Evolutionary conservation across 1,140 invertebrate species (phyloP).

Genomic region (Apis cerana): DNA sequence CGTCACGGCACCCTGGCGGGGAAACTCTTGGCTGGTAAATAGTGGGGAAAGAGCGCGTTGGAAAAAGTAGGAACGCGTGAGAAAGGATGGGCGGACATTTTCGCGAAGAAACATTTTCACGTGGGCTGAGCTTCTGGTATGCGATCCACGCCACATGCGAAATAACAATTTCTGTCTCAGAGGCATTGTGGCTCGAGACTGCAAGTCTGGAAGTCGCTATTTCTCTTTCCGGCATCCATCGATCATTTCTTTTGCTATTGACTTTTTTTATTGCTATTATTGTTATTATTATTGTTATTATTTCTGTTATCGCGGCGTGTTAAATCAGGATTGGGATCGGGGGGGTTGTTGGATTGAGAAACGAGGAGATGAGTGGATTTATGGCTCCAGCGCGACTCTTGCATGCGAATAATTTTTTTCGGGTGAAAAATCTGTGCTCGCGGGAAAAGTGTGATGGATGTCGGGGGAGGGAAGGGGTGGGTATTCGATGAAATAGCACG

Average conservation of each 20-base stretch:
- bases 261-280: neutral
- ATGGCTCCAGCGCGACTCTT: slow-evolving; percentile 41
- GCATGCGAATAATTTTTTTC: neutral
- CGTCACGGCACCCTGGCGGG: neutral
- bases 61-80: slow-evolving; percentile 53
- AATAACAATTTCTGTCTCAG: slow-evolving; percentile 62
- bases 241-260: neutral
- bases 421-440: neutral
- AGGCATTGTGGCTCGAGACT: slow-evolving; percentile 16
- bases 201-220: neutral
- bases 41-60: slow-evolving; percentile 21
- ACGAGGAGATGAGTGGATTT: slow-evolving; percentile 53
- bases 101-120: slow-evolving; percentile 64
- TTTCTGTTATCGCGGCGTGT: neutral
- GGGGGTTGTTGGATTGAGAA: neutral
- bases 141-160: slow-evolving; percentile 51
- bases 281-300: no score
- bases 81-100: slow-evolving; percentile 65
- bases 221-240: neutral
- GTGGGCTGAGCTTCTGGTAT: slow-evolving; percentile 58
- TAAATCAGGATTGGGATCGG: slow-evolving; percentile 54
- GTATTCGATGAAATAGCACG: neutral
- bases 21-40: slow-evolving; percentile 26
- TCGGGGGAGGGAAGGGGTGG: neutral
- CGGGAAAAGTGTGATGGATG: slow-evolving; percentile 4